Base-by-base conservation (phyloP, 1,140 invertebrate genomes). In the Phthorimaea operculella region DNA sequence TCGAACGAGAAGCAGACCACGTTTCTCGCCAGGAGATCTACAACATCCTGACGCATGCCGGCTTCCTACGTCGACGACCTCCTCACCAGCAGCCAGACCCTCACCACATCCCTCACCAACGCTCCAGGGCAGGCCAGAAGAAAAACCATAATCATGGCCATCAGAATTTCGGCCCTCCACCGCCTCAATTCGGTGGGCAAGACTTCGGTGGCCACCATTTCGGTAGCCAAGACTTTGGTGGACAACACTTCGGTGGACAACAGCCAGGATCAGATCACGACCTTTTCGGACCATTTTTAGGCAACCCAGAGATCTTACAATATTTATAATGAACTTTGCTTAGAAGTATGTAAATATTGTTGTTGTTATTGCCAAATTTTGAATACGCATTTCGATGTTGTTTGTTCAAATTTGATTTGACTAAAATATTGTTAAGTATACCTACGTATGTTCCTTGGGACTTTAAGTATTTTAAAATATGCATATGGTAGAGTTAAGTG, bases 11-110 rank as follows among this genome's bases (percentile, higher is more conserved):
- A 62, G 85, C 88, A 7, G 87, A 89, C 52, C 80, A 86, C 58
- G 87, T 90, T 11, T 71, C 87, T 6, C 80, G 89, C 12, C 77
- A 76, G 52, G 85, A 89, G 68, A 89, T 90, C 52, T 89, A 89
- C 67, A 88, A 87, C 52, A 87, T 90, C 17, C 71, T 90, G 34
- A 88, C 87, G 0, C 88, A 90, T 66, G 88, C 89, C 4, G 89
- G 89, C 11, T 79, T 90, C 8, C 74, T 89, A 34, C 78, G 81
- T 9, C 72, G 87, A 58, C 62, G 62, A 50, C 53, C 45, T 14
- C 34, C 45, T 7, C 56, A 39, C 16, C 62, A 76, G 58, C 52
- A 58, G 12, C 63, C 56, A 8, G 56, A n/a, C 8, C 44, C 44
- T 9, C 8, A 17, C 44, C 16, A 47, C 44, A 15, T 33, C 51